A percentile compares a stretch with the other conserved stretches of the same genome.
phyloP scores from a whole-genome alignment of 2,113 vertebrate species.

The Phalacrocorax carbo region DNA sequence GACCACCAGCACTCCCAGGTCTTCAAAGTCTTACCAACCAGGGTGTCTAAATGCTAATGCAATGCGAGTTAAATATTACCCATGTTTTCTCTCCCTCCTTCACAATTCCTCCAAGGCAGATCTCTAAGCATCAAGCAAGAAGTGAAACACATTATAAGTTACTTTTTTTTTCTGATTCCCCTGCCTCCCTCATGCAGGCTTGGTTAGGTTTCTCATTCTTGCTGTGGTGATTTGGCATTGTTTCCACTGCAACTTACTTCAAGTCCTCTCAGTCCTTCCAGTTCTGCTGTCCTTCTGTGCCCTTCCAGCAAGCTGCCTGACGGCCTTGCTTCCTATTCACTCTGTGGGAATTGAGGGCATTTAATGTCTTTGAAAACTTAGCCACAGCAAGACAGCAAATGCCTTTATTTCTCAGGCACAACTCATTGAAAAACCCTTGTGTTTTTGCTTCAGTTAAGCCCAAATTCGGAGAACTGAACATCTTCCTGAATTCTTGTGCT shows the following conservation, averaged over 20 bases:
- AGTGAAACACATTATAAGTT: background rate
- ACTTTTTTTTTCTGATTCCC: background rate
- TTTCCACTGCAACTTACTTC: background rate
- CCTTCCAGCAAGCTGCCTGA: fast-evolving
- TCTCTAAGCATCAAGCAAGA: background rate
- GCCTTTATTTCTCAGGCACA: background rate
- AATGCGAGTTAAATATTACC: background rate
- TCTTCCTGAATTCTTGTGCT: background rate
- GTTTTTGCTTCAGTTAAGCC: background rate
- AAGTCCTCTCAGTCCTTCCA: background rate
- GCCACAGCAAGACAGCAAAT: background rate
- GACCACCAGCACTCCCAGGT: too few species aligned
- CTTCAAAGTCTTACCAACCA: background rate
- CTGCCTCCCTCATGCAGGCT: background rate
- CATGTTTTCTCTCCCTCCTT: background rate
- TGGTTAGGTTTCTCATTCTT: background rate
- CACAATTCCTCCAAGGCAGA: background rate
- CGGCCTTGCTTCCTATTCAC: background rate
- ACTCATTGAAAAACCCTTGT: background rate
- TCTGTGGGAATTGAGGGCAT: background rate
- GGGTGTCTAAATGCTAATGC: background rate
- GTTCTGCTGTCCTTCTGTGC: background rate
- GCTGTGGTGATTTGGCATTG: background rate
- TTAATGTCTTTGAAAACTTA: background rate
- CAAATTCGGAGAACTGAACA: background rate